Percentiles rank a stretch among this genome's conserved stretches.
Evolutionary conservation across 2,888 invertebrate genomes (phyloP).

Genomic region (Dione vanillae): DNA sequence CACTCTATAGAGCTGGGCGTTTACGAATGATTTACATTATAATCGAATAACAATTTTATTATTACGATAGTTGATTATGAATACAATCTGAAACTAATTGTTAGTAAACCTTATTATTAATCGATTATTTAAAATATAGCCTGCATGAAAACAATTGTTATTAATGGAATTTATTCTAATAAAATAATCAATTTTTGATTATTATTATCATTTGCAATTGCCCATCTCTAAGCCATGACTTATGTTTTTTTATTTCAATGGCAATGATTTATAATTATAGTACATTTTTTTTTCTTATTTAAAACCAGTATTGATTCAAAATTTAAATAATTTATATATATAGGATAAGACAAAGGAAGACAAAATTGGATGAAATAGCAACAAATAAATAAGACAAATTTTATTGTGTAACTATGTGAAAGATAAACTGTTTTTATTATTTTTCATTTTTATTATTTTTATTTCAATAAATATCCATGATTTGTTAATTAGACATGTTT

Average conservation of each 20-base stretch:
- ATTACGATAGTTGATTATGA: background rate
- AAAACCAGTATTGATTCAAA: constrained; percentile 4
- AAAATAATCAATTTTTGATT: constrained; percentile 9
- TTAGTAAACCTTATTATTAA: constrained; percentile 12
- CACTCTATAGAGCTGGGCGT: constrained; percentile 5
- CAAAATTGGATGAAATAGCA: constrained; percentile 73
- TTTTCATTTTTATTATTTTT: constrained; percentile 84
- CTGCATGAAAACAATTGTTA: constrained; percentile 22
- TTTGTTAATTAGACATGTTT: constrained; percentile 78
- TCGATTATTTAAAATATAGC: constrained; percentile 4
- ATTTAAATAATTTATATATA: constrained; percentile 24
- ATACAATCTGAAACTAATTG: constrained; percentile 7
- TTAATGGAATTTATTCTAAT: constrained; percentile 17
- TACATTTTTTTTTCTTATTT: background rate
- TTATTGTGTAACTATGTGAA: constrained; percentile 82
- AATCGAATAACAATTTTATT: constrained; percentile 7
- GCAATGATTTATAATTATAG: background rate
- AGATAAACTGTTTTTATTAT: constrained; percentile 84
- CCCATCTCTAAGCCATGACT: constrained; percentile 11
- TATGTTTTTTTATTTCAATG: background rate
- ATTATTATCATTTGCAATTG: constrained; percentile 19
- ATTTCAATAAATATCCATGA: constrained; percentile 85
- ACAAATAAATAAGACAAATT: constrained; percentile 79
- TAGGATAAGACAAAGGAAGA: constrained; percentile 50
- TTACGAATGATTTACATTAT: background rate